Base-by-base conservation (phyloP, 2,888 invertebrate genomes). In the Pherbina coryleti region DNA sequence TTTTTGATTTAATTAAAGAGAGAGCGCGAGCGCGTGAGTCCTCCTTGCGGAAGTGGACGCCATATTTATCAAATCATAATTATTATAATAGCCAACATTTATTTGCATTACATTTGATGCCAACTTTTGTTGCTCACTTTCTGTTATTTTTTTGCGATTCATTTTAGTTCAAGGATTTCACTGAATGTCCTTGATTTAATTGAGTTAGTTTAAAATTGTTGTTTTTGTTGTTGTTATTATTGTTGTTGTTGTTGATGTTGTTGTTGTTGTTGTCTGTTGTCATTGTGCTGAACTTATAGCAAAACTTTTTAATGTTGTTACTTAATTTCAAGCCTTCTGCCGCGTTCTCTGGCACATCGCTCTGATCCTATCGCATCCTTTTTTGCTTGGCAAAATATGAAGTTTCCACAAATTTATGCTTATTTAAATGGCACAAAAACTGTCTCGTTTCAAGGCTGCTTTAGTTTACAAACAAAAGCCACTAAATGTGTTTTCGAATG, bases 181-280 rank as follows among this genome's bases (percentile, higher is more conserved):
- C 22, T n/a, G 9, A 55, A 55, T 55, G 55, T 55, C 55, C 55
- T 55, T 55, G 55, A 55, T 55, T 55, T 55, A 55, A 55, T 55
- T 55, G 55, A 55, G 19, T 55, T 19, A 19, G 55, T 55, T 55
- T 55, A 0, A n/a, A 55, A 19, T 44, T 44, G 11, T 44, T 44
- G 44, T 44, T 44, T 19, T 44, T 44, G 11, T 44, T 44, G 44
- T 44, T 44, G 44, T 1, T n/a, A n/a, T n/a, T n/a, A n/a, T n/a
- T n/a, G n/a, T n/a, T n/a, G n/a, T n/a, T n/a, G n/a, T n/a, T n/a
- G n/a, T n/a, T n/a, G 51, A 5, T 51, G 51, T 51, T n/a, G n/a
- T 51, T 51, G 55, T 44, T 44, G 11, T 44, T 44, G 44, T 44
- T 44, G 44, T 1, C 44, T 55, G 55, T 55, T 55, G 55, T 55